Base-by-base conservation (phyloP, 2,888 invertebrate genomes). In the Schrankia costaestrigalis region DNA sequence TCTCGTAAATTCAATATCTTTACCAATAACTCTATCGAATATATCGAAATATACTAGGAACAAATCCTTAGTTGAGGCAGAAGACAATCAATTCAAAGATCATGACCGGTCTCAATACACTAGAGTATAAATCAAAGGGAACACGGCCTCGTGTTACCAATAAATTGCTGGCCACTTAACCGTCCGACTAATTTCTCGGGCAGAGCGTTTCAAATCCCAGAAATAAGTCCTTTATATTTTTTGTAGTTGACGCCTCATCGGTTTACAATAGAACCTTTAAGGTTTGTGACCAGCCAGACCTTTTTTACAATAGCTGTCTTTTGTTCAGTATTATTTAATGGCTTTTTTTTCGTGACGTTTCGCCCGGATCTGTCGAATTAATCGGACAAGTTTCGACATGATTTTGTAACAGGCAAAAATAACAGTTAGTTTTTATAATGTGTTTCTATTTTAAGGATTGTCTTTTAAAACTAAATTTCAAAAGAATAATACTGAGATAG, bases 121-220 rank as follows among this genome's bases (percentile, higher is more conserved):
- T n/a, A 25, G 13, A n/a, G 19, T 14, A 25, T 26, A 35, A 24
- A 19, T 19, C 19, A 39, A 32, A 6, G 21, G 14, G 26, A 14
- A 29, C 14, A 26, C 19, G 21, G 26, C 11, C 42, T 35, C 33
- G 30, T 26, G 28, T 39, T 51, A 39, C 55, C 28, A 57, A 51
- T 51, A 51, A 57, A 56, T 57, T 38, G 43, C 31, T 46, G 33
- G 31, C 52, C 49, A 48, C 47, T 58, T 52, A 58, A 46, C 43
- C 31, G 29, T 52, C n/a, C 41, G 27, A 55, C 52, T 56, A 56
- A 56, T 56, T 56, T 56, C 58, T 55, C 46, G 42, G 46, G 32
- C 18, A 44, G n/a, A n/a, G 42, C 55, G 50, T 55, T 53, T 46
- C 43, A 34, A 56, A 55, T 55, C 46, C 48, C 44, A 25, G 51